Conservation (phyloP, 2,797 vertebrate genomes). For the Microctenopoma steveboyesi region DNA sequence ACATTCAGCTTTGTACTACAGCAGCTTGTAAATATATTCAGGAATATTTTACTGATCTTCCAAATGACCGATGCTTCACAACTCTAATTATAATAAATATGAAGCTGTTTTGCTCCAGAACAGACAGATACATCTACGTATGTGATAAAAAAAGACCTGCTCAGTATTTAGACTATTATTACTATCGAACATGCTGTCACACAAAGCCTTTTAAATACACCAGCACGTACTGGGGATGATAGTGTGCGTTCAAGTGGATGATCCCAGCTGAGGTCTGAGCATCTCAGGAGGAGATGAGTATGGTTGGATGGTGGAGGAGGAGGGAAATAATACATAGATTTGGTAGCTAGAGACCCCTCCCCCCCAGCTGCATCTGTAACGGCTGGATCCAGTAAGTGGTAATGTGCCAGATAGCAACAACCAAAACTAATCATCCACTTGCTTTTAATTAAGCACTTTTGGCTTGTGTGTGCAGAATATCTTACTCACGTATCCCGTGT, state of each 20-base stretch:
- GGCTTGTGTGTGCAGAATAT: not conserved
- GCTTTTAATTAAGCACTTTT: not conserved
- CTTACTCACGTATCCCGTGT: not conserved
- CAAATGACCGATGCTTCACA: conserved; percentile 18
- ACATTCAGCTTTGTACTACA: not conserved
- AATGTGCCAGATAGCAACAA: not conserved
- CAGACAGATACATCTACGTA: conserved; percentile 17
- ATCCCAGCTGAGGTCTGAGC: conserved; percentile 40
- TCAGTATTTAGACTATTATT: conserved; percentile 33
- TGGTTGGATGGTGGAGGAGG: not conserved
- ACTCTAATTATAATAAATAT: conserved; percentile 42
- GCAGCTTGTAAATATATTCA: conserved; percentile 11
- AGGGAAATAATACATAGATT: conserved; percentile 1
- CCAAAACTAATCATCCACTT: not conserved
- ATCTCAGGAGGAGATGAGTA: conserved; percentile 19
- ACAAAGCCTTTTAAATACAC: conserved; percentile 50
- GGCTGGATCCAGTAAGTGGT: not conserved
- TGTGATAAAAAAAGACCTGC: conserved; percentile 39
- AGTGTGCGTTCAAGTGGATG: not conserved
- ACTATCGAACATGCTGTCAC: conserved; percentile 21
- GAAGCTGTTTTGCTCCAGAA: conserved; percentile 15
- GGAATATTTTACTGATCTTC: conserved; percentile 33
- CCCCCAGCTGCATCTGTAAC: not conserved
- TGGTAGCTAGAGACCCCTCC: too few species aligned
- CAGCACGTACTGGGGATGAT: conserved; percentile 17